Evolutionary conservation across 2,888 invertebrate genomes (phyloP), one percentile per base, ranked within the genome.

Genomic region (Archips crataeganus): DNA sequence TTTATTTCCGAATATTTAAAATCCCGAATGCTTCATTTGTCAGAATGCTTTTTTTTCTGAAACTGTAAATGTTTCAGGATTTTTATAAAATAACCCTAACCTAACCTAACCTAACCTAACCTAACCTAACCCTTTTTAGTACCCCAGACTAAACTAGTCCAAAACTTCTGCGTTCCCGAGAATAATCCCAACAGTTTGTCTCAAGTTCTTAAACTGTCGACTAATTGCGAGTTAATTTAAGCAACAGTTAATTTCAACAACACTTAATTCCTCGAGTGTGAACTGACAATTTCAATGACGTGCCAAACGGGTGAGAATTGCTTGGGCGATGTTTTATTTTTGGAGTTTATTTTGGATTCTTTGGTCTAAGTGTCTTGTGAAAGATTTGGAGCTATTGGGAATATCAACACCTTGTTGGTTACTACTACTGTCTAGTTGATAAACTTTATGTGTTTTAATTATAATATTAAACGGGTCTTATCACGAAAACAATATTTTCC

Each of bases 241-340:
- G 13, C 36, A 5, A n/a, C 32, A 9, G 45, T 63, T 63, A 47
- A 63, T 63, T 63, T 63, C 45, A 42, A 10, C 62, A 45, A 62
- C 63, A 63, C 47, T 63, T 47, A 32, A 63, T 63, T 34, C 45
- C 34, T 0, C 45, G 49, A 63, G 64, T 65, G 65, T 23, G 47
- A 23, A 36, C 64, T 57, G 71, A 65, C 65, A 49, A 23, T 39
- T 49, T 59, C 64, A 65, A 65, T 65, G 65, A 71, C 47, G 59
- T 23, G 47, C 23, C 65, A 59, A 65, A 71, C 64, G 57, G 15
- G 23, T 23, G 57, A 11, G 9, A 57, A 32, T 6, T 32, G 11
- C 4, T 32, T 3, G 59, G 13, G 3, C 5, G 54, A 45, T 59
- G 45, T 59, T 57, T 54, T 45, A 36, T 36, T 49, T 63, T n/a